Evolutionary conservation across 2,888 invertebrate genomes (phyloP).

Genomic region (Zhengitettix transpicula): DNA sequence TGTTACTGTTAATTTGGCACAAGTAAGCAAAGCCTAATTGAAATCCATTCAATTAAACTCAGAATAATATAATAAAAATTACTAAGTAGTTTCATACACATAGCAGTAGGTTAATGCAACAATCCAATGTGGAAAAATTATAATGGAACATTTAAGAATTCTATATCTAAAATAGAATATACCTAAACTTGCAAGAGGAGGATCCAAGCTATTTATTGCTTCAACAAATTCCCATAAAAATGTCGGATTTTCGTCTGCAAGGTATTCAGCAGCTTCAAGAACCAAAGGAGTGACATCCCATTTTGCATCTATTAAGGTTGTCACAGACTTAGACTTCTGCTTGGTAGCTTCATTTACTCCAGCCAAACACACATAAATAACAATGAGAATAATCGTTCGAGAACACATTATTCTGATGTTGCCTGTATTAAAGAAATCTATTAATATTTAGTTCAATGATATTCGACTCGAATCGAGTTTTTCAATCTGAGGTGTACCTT

Average conservation of each 20-base stretch:
- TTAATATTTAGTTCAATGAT: too few species aligned
- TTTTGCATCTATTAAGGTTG: slow-evolving; percentile 80
- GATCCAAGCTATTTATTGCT: slow-evolving; percentile 42
- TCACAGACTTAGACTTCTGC: slow-evolving; percentile 60
- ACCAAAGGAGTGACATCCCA: slow-evolving; percentile 86
- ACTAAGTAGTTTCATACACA: too few species aligned
- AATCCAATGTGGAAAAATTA: too few species aligned
- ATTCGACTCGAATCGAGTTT: too few species aligned
- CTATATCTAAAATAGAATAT: slow-evolving; percentile 18
- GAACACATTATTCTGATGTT: background rate
- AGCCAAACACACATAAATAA: background rate
- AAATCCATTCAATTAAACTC: too few species aligned
- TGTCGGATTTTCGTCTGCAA: slow-evolving; percentile 62
- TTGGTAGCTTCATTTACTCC: slow-evolving; percentile 5
- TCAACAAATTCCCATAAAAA: slow-evolving; percentile 73
- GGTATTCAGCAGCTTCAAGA: slow-evolving; percentile 77
- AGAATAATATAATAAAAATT: too few species aligned
- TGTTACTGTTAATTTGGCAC: too few species aligned
- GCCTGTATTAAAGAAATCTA: background rate
- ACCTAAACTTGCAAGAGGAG: slow-evolving; percentile 44
- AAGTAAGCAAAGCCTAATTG: too few species aligned
- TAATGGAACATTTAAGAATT: background rate
- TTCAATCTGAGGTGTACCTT: too few species aligned
- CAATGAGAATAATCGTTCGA: background rate
- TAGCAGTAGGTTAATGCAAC: too few species aligned